Evolutionary conservation across 1,140 invertebrate species (phyloP).

Genomic region (Diuraphis noxia): DNA sequence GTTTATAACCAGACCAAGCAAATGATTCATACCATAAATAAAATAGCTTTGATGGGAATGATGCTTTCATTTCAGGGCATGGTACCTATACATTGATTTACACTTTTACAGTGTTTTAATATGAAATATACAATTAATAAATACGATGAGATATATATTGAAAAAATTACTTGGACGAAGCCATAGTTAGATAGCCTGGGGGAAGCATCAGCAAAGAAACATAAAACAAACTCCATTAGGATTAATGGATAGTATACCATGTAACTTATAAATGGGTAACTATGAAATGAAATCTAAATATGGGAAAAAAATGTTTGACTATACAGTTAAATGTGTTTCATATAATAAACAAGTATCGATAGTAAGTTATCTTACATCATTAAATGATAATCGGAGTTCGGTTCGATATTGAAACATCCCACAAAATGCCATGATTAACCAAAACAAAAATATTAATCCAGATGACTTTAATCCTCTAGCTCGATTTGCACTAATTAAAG

Average conservation of each 20-base stretch:
- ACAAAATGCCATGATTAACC: conserved; percentile 74
- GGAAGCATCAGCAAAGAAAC: conserved; percentile 78
- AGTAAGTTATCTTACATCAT: conserved; percentile 55
- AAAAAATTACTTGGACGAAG: conserved; percentile 66
- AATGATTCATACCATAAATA: conserved; percentile 92
- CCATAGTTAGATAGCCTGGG: conserved; percentile 73
- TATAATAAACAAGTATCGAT: neutral
- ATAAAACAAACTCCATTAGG: conserved; percentile 74
- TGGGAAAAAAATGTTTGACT: neutral
- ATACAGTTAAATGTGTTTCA: too few relatives aligned
- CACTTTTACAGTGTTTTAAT: neutral
- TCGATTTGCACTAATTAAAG: conserved; percentile 76
- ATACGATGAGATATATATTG: neutral
- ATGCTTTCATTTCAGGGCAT: conserved; percentile 83
- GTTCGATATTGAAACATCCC: conserved; percentile 75
- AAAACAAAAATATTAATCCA: conserved; percentile 86
- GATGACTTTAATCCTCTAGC: conserved; percentile 83
- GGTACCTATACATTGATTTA: conserved; percentile 67
- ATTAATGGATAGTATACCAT: conserved; percentile 80
- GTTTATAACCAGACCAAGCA: conserved; percentile 80
- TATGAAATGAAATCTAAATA: conserved; percentile 43
- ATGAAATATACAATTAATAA: neutral
- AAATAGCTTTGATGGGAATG: conserved; percentile 84
- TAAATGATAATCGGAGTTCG: conserved; percentile 62
- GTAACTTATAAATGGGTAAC: conserved; percentile 73